Evolutionary conservation across 2,888 invertebrate genomes (phyloP).

Genomic region (Stomorhina lunata): DNA sequence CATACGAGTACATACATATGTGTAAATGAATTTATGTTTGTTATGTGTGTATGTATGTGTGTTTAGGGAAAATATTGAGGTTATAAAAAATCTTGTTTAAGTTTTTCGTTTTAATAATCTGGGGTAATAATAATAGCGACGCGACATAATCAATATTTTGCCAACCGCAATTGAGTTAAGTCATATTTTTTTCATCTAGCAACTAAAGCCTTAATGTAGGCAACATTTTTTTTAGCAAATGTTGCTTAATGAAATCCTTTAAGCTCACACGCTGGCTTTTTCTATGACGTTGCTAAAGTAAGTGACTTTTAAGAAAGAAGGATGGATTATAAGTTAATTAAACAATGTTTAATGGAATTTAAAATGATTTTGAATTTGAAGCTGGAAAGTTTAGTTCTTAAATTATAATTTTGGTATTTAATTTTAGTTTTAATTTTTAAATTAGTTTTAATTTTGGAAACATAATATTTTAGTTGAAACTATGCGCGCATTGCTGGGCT

Average conservation of each 20-base stretch:
- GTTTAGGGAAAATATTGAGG: not conserved
- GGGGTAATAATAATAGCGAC: conserved; percentile 37
- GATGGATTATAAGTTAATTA: not conserved
- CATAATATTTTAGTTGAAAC: no score
- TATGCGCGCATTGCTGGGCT: no score
- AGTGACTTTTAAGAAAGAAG: not conserved
- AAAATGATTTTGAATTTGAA: not conserved
- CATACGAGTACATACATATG: not conserved
- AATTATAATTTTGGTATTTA: not conserved
- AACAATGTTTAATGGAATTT: not conserved
- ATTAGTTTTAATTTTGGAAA: no score
- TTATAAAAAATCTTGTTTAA: not conserved
- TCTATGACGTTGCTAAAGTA: not conserved
- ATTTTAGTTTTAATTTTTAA: no score
- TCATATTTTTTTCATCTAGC: not conserved
- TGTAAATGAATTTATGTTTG: not conserved
- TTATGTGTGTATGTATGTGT: not conserved
- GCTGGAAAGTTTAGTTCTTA: not conserved
- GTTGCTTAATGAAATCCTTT: not conserved
- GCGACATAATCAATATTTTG: conserved; percentile 46
- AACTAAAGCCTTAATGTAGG: not conserved
- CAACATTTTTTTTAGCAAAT: not conserved
- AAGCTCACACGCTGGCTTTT: not conserved
- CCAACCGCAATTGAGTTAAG: not conserved
- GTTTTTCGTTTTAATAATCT: conserved; percentile 23